Base-by-base conservation (phyloP, 2,888 invertebrate species). In the Carterocephalus palaemon region DNA sequence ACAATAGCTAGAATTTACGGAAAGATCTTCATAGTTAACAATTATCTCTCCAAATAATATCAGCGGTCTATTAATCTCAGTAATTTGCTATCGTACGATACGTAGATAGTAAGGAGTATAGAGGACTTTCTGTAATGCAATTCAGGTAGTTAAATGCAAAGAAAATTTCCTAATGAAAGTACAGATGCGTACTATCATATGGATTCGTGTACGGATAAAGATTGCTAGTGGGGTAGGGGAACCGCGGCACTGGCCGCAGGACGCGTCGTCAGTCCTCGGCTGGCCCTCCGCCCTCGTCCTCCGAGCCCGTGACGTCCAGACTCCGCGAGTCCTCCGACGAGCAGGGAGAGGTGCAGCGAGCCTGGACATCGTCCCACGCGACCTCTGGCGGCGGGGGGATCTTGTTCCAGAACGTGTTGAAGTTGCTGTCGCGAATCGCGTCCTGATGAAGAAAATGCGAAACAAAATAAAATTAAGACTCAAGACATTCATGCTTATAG, bases 191-290 rank as follows among this genome's bases (percentile, higher is more conserved):
- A 39, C 60, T 57, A 5, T 85, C 82, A 41, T 85, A 85, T 16
- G 69, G 50, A 4, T 62, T 50, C 1, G 71, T 53, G 52, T 83
- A 83, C 0, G 68, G 62, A 48, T 80, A 80, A 1, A 79, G 40
- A 2, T 64, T 52, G 36, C 64, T 67, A 4, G 67, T 51, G 29
- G 16, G 72, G 26, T 75, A 53, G 5, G 87, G 87, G 50, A 88
- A 82, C 49, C 87, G 84, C 75, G 88, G 87, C 78, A 88, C 87
- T 0, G 88, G 88, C 75, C 87, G 87, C 85, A 88, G 64, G 41
- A 88, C 72, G 36, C 74, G 77, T 54, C 81, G 84, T 84, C 85
- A 85, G 74, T 79, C 84, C 20, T 73, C 79, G 38, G 55, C 70
- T 1, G 51, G 56, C 1, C 72, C 78, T 0, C 76, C 80, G 0